Evolutionary conservation across 2,888 invertebrate genomes (phyloP).

Genomic region (Idaea biselata): DNA sequence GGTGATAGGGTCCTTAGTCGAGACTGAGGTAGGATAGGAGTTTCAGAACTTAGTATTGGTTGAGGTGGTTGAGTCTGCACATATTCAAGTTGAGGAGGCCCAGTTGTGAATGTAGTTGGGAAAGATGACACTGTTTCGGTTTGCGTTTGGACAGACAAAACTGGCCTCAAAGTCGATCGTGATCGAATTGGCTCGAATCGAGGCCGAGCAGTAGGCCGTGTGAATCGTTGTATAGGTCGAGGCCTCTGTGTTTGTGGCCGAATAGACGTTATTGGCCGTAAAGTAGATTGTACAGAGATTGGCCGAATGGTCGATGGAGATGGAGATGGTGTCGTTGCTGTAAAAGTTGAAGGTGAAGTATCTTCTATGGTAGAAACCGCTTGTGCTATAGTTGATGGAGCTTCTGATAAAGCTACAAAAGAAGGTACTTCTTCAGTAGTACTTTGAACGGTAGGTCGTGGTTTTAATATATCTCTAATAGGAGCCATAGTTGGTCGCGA

Average conservation of each 20-base stretch:
- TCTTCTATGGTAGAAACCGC: background rate
- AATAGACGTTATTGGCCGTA: background rate
- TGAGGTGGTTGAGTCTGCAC: background rate
- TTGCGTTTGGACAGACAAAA: background rate
- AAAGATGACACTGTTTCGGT: background rate
- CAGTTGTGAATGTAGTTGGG: background rate
- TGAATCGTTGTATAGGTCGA: background rate
- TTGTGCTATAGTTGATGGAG: background rate
- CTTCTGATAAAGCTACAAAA: background rate
- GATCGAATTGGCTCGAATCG: background rate
- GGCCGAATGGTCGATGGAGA: background rate
- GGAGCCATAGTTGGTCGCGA: background rate
- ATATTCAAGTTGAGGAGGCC: background rate
- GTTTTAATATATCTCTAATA: background rate
- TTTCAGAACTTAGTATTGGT: no score
- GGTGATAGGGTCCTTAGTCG: no score
- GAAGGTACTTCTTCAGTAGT: background rate
- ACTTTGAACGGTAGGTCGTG: background rate
- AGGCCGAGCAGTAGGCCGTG: background rate
- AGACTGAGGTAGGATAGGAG: no score
- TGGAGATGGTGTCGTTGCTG: background rate
- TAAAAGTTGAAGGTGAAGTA: background rate
- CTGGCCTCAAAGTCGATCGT: background rate
- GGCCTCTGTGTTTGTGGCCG: background rate
- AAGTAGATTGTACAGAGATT: background rate